Percentiles rank a stretch among this genome's conserved stretches.
These are phyloP conservation scores for Numenius phaeopus DNA, from an alignment of 2,797 vertebrate genomes.

Conservation along the genomic window DNA sequence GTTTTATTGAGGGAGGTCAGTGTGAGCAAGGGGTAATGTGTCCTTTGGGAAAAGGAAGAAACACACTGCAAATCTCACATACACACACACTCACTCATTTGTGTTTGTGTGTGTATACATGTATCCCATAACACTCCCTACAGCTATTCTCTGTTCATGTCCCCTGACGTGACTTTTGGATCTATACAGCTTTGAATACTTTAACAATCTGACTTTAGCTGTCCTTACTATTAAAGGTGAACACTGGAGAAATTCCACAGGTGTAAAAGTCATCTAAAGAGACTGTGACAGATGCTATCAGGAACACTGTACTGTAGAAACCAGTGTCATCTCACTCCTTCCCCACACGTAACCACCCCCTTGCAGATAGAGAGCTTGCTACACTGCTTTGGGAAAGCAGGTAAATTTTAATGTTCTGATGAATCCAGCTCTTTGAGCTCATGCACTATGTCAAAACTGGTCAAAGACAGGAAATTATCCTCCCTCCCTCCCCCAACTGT, in stretches of 20 bases:
- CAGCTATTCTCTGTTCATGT: background rate
- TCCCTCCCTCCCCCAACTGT: background rate
- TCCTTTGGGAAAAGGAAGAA: background rate
- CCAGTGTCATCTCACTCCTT: background rate
- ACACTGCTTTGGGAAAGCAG: background rate
- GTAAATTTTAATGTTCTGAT: background rate
- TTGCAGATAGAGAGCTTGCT: background rate
- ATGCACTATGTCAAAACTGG: constrained; percentile 45
- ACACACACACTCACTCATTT: background rate
- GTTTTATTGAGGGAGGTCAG: background rate
- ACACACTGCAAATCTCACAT: background rate
- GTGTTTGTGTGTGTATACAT: background rate
- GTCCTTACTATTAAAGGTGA: background rate
- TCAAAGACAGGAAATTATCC: constrained; percentile 62
- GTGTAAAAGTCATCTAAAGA: background rate
- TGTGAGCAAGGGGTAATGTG: background rate
- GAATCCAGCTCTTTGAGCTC: background rate
- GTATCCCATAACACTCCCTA: background rate
- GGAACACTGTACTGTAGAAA: background rate
- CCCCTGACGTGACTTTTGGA: background rate
- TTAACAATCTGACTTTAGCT: background rate
- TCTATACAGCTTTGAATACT: background rate
- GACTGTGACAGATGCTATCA: background rate
- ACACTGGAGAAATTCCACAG: background rate
- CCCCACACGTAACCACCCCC: accelerated